These are phyloP conservation scores for Epinephelus awoara DNA, from an alignment of 2,797 vertebrate genomes.

Conservation along the genomic window DNA sequence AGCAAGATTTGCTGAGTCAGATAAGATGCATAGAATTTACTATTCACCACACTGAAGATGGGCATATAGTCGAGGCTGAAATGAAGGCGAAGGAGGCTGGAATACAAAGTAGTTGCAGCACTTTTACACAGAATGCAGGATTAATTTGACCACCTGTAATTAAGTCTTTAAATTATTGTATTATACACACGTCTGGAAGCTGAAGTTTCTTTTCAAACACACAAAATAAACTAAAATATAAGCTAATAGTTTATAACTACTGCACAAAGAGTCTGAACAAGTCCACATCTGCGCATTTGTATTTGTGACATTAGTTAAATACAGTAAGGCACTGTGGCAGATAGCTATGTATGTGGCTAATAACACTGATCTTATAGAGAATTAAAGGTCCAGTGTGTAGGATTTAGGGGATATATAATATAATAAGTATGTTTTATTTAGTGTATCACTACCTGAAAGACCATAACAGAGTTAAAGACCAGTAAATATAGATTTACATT, in stretches of 20 bases:
- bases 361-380: background rate
- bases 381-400: no score
- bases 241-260: background rate
- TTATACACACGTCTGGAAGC: background rate
- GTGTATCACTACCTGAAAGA: background rate
- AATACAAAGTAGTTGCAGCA: background rate
- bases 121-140: no score
- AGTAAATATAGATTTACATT: background rate
- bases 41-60: constrained; percentile 13
- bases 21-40: constrained; percentile 25
- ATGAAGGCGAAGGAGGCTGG: background rate
- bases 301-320: background rate
- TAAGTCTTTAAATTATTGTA: no score
- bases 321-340: no score
- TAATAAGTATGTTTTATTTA: no score
- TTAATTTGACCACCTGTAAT: background rate
- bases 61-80: background rate
- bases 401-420: no score
- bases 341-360: background rate
- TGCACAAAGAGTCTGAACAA: background rate
- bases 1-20: constrained; percentile 4
- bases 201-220: background rate
- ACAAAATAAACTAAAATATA: background rate
- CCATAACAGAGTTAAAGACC: background rate
- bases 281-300: background rate